phyloP scores from a whole-genome alignment of 2,113 vertebrate genomes.

The Bujurquina vittata region DNA sequence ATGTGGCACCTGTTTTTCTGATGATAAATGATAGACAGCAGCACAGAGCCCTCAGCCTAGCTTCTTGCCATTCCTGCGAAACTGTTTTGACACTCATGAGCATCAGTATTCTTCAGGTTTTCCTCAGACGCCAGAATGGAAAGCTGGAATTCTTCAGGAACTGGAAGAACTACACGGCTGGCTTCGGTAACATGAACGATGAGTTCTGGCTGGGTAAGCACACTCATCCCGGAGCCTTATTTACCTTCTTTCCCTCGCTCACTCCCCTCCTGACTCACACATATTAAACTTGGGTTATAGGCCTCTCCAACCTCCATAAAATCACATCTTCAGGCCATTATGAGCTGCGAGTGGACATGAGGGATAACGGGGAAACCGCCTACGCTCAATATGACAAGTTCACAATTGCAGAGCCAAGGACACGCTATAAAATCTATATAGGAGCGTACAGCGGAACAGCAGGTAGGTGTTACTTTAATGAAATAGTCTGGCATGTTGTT shows the following conservation, averaged over 20 bases:
- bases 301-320: constrained; percentile 90
- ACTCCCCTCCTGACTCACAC: neutral
- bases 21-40: neutral
- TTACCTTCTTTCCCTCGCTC: neutral
- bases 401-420: constrained; percentile 83
- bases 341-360: constrained; percentile 91
- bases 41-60: neutral
- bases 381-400: constrained; percentile 90
- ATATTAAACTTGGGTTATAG: constrained; percentile 65
- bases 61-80: constrained; percentile 4
- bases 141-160: constrained; percentile 90
- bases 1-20: neutral
- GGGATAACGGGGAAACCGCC: constrained; percentile 81
- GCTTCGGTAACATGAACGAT: constrained; percentile 89
- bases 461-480: constrained; percentile 74
- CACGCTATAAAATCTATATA: constrained; percentile 86
- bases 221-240: neutral
- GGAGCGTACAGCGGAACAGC: constrained; percentile 92
- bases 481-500: neutral
- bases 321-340: constrained; percentile 90
- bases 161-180: constrained; percentile 90
- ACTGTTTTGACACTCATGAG: constrained; percentile 24
- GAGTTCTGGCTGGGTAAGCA: constrained; percentile 95
- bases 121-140: constrained; percentile 91
- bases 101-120: constrained; percentile 81